A percentile compares a stretch with the other conserved stretches of the same genome.
phyloP scores from a whole-genome alignment of 2,797 vertebrate species.

The Tachyglossus aculeatus region DNA sequence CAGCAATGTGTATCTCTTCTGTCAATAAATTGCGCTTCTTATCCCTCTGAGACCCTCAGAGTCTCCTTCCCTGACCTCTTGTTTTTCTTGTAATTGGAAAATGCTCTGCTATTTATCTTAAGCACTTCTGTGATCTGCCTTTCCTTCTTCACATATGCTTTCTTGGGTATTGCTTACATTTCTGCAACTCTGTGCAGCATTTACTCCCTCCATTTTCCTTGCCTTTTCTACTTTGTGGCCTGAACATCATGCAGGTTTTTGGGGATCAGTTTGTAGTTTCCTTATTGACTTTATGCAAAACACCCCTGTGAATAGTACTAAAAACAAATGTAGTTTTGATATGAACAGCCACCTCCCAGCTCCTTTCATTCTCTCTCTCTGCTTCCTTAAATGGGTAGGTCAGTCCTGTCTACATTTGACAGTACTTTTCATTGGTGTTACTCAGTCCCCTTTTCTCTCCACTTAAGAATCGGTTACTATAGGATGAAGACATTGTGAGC shows the following conservation, averaged over 20 bases:
- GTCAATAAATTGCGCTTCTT: conserved; percentile 15
- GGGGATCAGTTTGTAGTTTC: conserved; percentile 8
- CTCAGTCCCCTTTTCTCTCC: not conserved
- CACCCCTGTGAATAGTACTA: conserved; percentile 15
- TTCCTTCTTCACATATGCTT: not conserved
- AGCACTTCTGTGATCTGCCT: not conserved
- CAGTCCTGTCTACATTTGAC: no score
- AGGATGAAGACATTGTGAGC: no score
- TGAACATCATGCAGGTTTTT: not conserved
- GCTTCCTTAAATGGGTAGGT: conserved; percentile 15
- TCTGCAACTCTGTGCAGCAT: not conserved
- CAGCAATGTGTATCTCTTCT: not conserved
- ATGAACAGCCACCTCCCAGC: not conserved
- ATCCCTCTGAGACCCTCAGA: not conserved
- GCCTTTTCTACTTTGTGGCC: fast-evolving
- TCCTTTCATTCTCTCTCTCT: conserved; percentile 1
- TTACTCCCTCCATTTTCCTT: fast-evolving
- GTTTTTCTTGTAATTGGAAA: conserved; percentile 23
- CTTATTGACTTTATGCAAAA: not conserved
- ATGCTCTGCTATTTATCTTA: conserved; percentile 19
- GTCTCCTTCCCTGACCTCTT: not conserved
- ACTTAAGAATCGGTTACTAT: no score
- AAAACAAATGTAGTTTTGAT: not conserved
- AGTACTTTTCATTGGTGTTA: conserved; percentile 2
- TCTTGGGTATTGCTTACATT: not conserved